phyloP scores from a whole-genome alignment of 1,140 invertebrate species.

The Copidosoma floridanum region DNA sequence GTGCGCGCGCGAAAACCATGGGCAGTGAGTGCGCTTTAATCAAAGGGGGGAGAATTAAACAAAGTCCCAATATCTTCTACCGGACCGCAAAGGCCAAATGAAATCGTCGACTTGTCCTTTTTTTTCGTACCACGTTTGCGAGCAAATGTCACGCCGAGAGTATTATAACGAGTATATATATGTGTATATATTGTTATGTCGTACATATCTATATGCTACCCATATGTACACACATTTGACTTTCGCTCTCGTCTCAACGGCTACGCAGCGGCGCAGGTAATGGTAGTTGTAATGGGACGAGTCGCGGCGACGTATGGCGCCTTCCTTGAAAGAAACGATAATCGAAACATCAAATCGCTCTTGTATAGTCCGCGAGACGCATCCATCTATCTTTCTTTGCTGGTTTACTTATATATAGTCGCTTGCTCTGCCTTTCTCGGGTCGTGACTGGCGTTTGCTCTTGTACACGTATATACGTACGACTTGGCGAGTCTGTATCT shows the following conservation, averaged over 20 bases:
- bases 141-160: slow-evolving; percentile 14
- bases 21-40: too few relatives aligned
- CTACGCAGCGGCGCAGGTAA: not conserved
- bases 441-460: slow-evolving; percentile 42
- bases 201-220: too few relatives aligned
- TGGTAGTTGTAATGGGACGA: not conserved
- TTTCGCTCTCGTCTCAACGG: not conserved
- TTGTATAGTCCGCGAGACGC: slow-evolving; percentile 17
- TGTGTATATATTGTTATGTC: too few relatives aligned
- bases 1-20: too few relatives aligned
- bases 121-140: too few relatives aligned
- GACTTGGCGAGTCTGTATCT: slow-evolving; percentile 9
- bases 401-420: too few relatives aligned
- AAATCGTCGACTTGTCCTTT: slow-evolving; percentile 16
- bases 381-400: too few relatives aligned
- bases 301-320: slow-evolving; percentile 18
- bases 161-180: slow-evolving; percentile 19
- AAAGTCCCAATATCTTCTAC: slow-evolving; percentile 19
- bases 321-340: slow-evolving; percentile 27
- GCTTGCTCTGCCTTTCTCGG: not conserved
- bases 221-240: too few relatives aligned
- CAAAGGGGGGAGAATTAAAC: slow-evolving; percentile 19
- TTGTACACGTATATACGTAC: slow-evolving; percentile 20
- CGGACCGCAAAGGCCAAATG: too few relatives aligned
- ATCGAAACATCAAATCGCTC: slow-evolving; percentile 29